Evolutionary conservation across 2,888 invertebrate species (phyloP), one percentile per base, ranked within the genome.

Genomic region (Papilio gigon): DNA sequence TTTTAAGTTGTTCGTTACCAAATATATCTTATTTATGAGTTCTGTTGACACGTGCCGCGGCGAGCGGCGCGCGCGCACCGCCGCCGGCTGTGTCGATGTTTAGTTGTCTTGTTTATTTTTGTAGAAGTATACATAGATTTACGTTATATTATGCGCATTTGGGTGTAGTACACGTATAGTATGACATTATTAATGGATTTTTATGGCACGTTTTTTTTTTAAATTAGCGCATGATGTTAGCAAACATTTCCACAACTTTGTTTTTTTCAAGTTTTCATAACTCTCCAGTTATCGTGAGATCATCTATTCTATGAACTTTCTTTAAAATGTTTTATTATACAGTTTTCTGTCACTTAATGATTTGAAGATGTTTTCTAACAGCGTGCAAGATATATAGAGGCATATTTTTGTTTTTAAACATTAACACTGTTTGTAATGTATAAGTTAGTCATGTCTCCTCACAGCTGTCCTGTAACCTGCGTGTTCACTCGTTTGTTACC

Each of bases 1-100:
- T 82, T 80, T 68, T 85, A 84, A 89, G 89, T 86, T 88, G 87
- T 90, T 89, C 73, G 92, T 92, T 92, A 92, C 92, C 92, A 92
- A 92, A 92, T 91, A 92, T 91, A 87, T 88, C 88, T 82, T 90
- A 90, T 90, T 90, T 88, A 86, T 86, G 84, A 78, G 82, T 81
- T 80, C 76, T 80, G 77, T 68, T 74, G 77, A 77, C 74, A 73
- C 77, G 68, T 71, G 78, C 76, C 76, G 76, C 68, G 71, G 68
- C 71, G 62, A 53, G 42, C 27, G 17, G 60, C 2, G 20, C 40
- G 33, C 44, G 44, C 30, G 17, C 70, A 71, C 66, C 63, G 72
- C 73, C 73, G 73, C 72, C 74, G 63, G 71, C 72, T 66, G 62
- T 69, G 59, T 61, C 56, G 59, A 20, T 22, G 50, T 65, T 68